Evolutionary conservation across 2,888 invertebrate genomes (phyloP).

Genomic region (Lathronympha strigana): DNA sequence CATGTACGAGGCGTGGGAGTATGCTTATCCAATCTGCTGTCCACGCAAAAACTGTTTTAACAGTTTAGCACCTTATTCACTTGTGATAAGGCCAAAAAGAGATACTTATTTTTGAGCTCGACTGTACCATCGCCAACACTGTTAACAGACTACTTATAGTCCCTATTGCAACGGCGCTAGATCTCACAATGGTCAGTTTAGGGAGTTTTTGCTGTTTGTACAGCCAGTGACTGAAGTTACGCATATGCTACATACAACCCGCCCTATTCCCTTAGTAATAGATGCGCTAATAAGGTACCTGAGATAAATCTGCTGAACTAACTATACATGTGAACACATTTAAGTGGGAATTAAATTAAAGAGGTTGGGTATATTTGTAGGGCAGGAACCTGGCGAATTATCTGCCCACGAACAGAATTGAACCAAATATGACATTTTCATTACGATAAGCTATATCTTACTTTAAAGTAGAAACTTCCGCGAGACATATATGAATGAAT

Average conservation of each 20-base stretch:
- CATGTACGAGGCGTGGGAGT: conserved; percentile 20
- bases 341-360: neutral
- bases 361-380: neutral
- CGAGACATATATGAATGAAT: too few species aligned
- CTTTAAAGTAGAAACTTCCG: too few species aligned
- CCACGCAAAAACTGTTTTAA: neutral
- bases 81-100: too few species aligned
- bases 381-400: conserved; percentile 8
- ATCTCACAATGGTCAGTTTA: too few species aligned
- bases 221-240: too few species aligned
- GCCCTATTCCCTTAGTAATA: neutral
- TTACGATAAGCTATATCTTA: neutral
- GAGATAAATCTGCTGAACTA: neutral
- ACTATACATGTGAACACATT: neutral
- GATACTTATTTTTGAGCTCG: too few species aligned
- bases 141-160: too few species aligned
- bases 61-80: too few species aligned
- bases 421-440: neutral
- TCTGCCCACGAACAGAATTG: conserved; percentile 15
- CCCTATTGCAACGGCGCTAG: too few species aligned
- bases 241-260: neutral
- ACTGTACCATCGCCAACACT: too few species aligned
- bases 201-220: too few species aligned
- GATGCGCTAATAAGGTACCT: neutral
- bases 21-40: conserved; percentile 22